A percentile compares a stretch with the other conserved stretches of the same genome.
These are phyloP conservation scores for Pristionchus maxplancki DNA, from an alignment of 2,888 invertebrate species.

Conservation along the genomic window DNA sequence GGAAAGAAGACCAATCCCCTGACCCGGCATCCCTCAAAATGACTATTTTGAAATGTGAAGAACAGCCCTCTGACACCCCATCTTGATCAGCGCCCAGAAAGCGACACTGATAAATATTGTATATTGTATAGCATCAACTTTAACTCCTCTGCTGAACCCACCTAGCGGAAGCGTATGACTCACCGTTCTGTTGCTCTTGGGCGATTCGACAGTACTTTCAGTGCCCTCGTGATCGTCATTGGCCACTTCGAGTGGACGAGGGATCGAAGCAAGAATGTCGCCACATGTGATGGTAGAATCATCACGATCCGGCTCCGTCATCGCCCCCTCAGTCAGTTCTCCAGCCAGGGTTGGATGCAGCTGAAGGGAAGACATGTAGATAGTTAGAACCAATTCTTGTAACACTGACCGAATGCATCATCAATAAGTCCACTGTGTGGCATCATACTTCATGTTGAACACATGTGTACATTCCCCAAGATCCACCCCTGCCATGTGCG, in stretches of 20 bases:
- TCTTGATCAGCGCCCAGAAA: too few species aligned
- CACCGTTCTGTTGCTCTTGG: slow-evolving; percentile 22
- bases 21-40: too few species aligned
- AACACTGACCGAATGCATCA: neutral
- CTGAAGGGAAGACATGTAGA: neutral
- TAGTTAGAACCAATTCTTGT: too few species aligned
- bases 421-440: neutral
- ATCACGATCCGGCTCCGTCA: neutral
- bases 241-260: slow-evolving; percentile 1
- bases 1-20: too few species aligned
- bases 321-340: neutral
- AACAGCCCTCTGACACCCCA: too few species aligned
- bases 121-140: too few species aligned
- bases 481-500: slow-evolving; percentile 25
- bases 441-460: neutral
- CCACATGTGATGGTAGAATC: neutral
- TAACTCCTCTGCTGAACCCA: too few species aligned
- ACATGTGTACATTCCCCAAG: neutral
- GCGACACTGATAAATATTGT: too few species aligned
- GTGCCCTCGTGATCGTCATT: neutral
- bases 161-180: too few species aligned
- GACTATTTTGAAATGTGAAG: too few species aligned
- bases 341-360: neutral
- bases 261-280: neutral
- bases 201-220: neutral